Base-by-base conservation (phyloP, 92 coral and sea anemone genomes). In the Actinernus sp. region DNA sequence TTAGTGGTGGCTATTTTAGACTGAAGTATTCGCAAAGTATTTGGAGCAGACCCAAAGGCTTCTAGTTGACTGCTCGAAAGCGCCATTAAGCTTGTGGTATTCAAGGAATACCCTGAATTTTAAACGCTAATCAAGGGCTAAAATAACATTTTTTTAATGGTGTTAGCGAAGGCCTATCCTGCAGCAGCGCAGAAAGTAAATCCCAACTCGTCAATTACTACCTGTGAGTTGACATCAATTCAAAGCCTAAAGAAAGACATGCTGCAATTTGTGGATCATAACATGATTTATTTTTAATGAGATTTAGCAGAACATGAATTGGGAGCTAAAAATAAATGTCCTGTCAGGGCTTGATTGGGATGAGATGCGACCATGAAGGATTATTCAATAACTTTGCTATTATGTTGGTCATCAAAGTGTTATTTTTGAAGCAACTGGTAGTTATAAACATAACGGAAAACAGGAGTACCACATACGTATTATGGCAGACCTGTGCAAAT, bases 231-330 rank as follows among this genome's bases (percentile, higher is more conserved):
- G n/a, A n/a, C n/a, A n/a, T n/a, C n/a, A n/a, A n/a, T 34, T 34
- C 41, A 34, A 34, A 14, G 41, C 41, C 6, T 34, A 14, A 34
- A n/a, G 6, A 34, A 34, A 34, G 41, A 34, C 6, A 34, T 34
- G 41, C 23, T 17, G 26, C 18, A 51, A 31, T 53, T 27, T 66
- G 61, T 31, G 38, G 68, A 43, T 44, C 85, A 69, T 76, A 68
- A 86, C 85, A 68, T 65, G 68, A 63, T 89, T 55, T 65, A 85
- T 89, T 80, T 81, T 90, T 90, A 86, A 81, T 88, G 92, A 71
- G 71, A 61, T 63, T 50, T 71, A 61, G 78, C 36, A n/a, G 52
- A 78, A 72, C 83, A 40, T 67, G 69, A 62, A 74, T 39, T 62
- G 58, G 50, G 27, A 11, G 55, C 84, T 61, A 68, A 61, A 72